These are phyloP conservation scores for Scomber scombrus DNA, from an alignment of 2,113 vertebrate genomes.

Conservation along the genomic window DNA sequence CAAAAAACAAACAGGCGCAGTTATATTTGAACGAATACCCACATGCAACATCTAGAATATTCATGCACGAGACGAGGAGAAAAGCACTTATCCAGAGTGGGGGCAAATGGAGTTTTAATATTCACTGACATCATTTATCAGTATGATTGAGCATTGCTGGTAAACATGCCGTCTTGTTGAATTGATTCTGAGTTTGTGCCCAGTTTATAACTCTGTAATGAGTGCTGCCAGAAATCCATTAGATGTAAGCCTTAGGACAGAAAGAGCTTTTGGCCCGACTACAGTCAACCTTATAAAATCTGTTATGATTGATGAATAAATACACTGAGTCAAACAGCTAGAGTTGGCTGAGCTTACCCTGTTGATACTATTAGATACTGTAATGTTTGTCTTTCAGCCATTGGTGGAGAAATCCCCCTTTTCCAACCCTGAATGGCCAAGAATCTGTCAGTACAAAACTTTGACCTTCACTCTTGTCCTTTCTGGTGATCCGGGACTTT, in stretches of 20 bases:
- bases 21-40: conserved; percentile 1
- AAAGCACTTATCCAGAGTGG: neutral
- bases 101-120: neutral
- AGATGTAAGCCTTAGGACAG: neutral
- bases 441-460: neutral
- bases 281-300: no score
- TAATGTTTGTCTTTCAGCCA: neutral
- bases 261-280: no score
- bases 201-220: neutral
- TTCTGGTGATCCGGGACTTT: neutral
- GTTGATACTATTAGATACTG: no score
- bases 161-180: neutral
- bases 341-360: no score
- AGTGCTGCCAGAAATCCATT: neutral
- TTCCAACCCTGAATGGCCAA: neutral
- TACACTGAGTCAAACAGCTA: no score
- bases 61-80: conserved; percentile 19
- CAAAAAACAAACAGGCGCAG: conserved; percentile 66
- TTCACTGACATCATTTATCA: neutral
- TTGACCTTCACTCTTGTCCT: neutral
- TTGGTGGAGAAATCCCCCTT: neutral
- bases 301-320: no score
- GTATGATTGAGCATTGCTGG: neutral
- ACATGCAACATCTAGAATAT: neutral
- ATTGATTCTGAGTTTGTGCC: neutral